Evolutionary conservation across 1,140 invertebrate species (phyloP), one percentile per base, ranked within the genome.

Genomic region (Cydia fagiglandana): DNA sequence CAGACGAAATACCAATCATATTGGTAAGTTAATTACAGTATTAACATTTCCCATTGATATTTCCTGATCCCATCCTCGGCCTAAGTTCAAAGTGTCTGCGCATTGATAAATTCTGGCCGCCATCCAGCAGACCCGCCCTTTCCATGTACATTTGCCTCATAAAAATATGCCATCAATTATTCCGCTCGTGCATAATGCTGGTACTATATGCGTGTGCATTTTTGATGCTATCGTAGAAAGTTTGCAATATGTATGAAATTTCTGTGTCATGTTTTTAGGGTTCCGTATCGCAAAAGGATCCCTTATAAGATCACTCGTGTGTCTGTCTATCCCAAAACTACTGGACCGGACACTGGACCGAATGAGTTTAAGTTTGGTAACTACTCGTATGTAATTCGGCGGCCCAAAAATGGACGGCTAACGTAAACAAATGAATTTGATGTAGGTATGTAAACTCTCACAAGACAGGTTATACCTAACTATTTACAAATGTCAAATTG

Each of bases 131-230:
- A n/a, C 34, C 15, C 66, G 66, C 66, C 66, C 34, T 38, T 70
- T 70, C 34, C 66, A 38, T 70, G 66, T 70, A 41, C 66, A 70
- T 70, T 70, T 68, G 28, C 66, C 34, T 70, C 66, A 70, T 70
- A 70, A 70, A 70, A 70, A 70, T 70, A 70, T 38, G 34, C 66
- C 66, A 70, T 70, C 66, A 70, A 70, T 70, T 70, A 70, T 45
- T 17, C 9, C 34, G 17, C 30, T n/a, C 10, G 28, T 10, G 34
- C 15, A 41, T 38, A n/a, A 68, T 68, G 15, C 66, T 61, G 56
- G 56, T 56, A 56, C 56, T 61, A 24, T 61, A 61, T 61, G 56
- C 56, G 17, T 24, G 9, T 61, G 56, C 56, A 61, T 61, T 61
- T 61, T 61, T 61, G 56, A 61, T 61, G 56, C 17, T 61, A 61